These are phyloP conservation scores for Callyntrura guangdongensis DNA, from an alignment of 2,888 invertebrate species.

Conservation along the genomic window DNA sequence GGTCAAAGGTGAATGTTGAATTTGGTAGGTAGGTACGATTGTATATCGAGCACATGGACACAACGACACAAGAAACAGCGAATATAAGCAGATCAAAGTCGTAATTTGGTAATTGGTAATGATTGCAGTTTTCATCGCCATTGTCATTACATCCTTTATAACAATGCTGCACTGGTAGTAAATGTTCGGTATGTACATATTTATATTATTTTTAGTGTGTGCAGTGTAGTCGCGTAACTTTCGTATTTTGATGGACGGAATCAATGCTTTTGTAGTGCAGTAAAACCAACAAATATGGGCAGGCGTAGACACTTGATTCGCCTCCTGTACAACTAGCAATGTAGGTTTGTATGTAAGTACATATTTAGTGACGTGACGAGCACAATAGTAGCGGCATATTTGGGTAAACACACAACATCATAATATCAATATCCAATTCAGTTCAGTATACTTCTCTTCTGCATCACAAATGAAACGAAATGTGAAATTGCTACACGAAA, in stretches of 20 bases:
- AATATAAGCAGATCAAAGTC: background rate
- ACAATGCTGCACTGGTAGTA: background rate
- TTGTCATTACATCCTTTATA: background rate
- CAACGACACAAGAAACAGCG: background rate
- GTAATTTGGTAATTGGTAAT: background rate
- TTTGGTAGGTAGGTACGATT: background rate
- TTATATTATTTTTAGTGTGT: background rate
- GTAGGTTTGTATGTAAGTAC: background rate
- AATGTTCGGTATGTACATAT: background rate
- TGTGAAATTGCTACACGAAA: too few relatives aligned
- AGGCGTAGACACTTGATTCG: too few relatives aligned
- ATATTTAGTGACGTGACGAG: background rate
- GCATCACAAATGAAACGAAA: too few relatives aligned
- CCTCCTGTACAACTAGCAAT: background rate
- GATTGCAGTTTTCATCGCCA: background rate
- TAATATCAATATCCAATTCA: background rate
- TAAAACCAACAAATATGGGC: too few relatives aligned
- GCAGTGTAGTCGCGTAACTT: background rate
- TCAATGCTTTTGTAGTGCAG: too few relatives aligned
- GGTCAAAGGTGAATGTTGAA: constrained; percentile 67
- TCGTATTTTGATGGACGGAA: background rate
- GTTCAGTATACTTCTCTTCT: background rate
- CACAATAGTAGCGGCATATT: background rate
- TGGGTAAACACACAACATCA: too few relatives aligned
- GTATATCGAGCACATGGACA: too few relatives aligned